These are phyloP conservation scores for Sparidentex hasta DNA, from an alignment of 2,797 vertebrate genomes.

Conservation along the genomic window DNA sequence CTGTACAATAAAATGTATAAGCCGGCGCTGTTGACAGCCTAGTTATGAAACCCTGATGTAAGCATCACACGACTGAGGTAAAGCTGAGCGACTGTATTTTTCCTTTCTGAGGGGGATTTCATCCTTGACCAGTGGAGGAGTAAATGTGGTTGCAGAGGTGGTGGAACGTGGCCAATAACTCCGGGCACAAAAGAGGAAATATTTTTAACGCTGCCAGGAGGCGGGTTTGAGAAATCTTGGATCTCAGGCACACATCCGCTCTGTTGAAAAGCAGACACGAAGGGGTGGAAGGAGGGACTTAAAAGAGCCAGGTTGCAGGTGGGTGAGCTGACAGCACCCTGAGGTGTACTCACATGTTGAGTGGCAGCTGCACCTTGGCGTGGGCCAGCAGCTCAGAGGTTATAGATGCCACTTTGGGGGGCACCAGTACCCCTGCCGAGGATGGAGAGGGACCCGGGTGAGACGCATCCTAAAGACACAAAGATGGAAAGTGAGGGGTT, in stretches of 20 bases:
- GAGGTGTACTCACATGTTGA: constrained; percentile 94
- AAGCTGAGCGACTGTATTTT: constrained; percentile 48
- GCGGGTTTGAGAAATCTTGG: constrained; percentile 40
- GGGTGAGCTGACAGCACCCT: constrained; percentile 45
- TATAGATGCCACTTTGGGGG: constrained; percentile 89
- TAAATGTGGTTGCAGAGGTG: constrained; percentile 64
- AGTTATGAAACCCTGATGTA: constrained; percentile 50
- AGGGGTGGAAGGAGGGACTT: constrained; percentile 17
- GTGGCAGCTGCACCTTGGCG: constrained; percentile 95
- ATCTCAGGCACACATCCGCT: constrained; percentile 30
- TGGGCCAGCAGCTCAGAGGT: constrained; percentile 92
- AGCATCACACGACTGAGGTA: constrained; percentile 28
- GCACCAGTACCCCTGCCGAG: constrained; percentile 80
- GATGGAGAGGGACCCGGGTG: constrained; percentile 85
- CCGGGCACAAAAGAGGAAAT: constrained; percentile 58
- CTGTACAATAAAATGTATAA: constrained; percentile 2
- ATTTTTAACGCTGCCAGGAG: constrained; percentile 60
- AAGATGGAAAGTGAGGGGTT: constrained; percentile 41
- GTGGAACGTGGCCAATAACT: constrained; percentile 68
- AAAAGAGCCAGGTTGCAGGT: constrained; percentile 27
- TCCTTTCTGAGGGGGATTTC: constrained; percentile 61
- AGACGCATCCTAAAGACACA: constrained; percentile 87
- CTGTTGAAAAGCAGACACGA: constrained; percentile 5
- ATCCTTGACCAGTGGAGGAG: constrained; percentile 71
- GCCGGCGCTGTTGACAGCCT: constrained; percentile 17